A percentile compares a stretch with the other conserved stretches of the same genome.
These are phyloP conservation scores for Cyphomyrmex costatus DNA, from an alignment of 1,140 invertebrate genomes.

Conservation along the genomic window DNA sequence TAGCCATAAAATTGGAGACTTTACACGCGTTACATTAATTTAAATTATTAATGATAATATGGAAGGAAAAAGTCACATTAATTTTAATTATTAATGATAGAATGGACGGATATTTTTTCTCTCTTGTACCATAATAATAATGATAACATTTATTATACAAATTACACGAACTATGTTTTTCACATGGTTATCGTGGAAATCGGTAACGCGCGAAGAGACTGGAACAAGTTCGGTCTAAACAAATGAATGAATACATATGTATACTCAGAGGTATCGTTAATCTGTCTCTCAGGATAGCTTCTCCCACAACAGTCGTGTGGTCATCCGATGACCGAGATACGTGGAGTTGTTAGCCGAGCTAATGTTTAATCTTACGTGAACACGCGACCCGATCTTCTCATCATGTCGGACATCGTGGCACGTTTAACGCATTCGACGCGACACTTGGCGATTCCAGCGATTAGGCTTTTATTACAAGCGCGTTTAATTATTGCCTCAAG, in stretches of 20 bases:
- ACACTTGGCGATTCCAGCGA: slow-evolving; percentile 32
- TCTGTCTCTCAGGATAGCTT: slow-evolving; percentile 12
- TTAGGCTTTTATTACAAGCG: slow-evolving; percentile 43
- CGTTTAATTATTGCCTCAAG: slow-evolving; percentile 52
- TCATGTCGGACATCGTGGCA: neutral
- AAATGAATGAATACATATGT: too few relatives aligned
- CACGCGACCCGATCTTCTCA: slow-evolving; percentile 44
- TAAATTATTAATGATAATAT: neutral
- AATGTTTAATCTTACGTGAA: slow-evolving; percentile 56
- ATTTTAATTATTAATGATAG: slow-evolving; percentile 2
- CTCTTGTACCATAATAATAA: neutral
- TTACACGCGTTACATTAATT: neutral
- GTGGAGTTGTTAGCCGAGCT: slow-evolving; percentile 37
- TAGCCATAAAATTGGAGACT: neutral
- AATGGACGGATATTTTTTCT: neutral
- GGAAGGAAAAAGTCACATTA: too few relatives aligned
- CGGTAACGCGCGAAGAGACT: neutral
- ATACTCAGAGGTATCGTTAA: slow-evolving; percentile 32
- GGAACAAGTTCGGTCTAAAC: neutral
- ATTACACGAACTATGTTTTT: neutral
- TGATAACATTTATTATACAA: neutral
- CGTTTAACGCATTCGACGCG: slow-evolving; percentile 31
- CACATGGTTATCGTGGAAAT: slow-evolving; percentile 5
- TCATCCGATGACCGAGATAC: slow-evolving; percentile 46
- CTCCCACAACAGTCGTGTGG: neutral